Conservation (phyloP, 2,888 invertebrate genomes). For the Melanargia galathea region DNA sequence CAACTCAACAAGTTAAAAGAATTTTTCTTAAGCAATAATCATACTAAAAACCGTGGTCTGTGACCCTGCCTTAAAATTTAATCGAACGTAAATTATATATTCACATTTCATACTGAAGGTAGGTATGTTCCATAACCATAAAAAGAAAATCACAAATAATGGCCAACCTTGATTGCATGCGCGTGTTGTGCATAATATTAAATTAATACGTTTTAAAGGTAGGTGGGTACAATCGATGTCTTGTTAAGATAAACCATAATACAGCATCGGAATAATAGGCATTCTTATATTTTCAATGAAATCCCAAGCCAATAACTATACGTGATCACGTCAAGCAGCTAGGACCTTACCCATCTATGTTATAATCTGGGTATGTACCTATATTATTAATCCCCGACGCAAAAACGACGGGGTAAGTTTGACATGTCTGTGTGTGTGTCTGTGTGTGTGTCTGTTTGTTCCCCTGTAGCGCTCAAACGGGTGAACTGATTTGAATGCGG, state of each 20-base stretch:
- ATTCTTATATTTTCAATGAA: constrained; percentile 3
- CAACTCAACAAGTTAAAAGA: background rate
- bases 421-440: too few relatives aligned
- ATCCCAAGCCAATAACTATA: constrained; percentile 1
- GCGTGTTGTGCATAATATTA: constrained; percentile 27
- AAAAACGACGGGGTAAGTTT: too few relatives aligned
- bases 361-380: too few relatives aligned
- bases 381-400: too few relatives aligned
- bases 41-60: background rate
- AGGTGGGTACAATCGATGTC: constrained; percentile 2
- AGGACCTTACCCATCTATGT: background rate
- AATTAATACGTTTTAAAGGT: constrained; percentile 10
- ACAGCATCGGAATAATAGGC: background rate
- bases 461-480: too few relatives aligned
- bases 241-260: background rate
- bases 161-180: constrained; percentile 28
- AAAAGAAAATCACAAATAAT: constrained; percentile 29
- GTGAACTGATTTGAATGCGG: too few relatives aligned
- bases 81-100: background rate
- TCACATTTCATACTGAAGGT: background rate
- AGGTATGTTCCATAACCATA: constrained; percentile 10
- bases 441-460: too few relatives aligned
- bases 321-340: background rate
- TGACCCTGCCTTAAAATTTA: constrained; percentile 3
- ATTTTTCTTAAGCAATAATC: too few relatives aligned